These are phyloP conservation scores for Drosophila kurseongensis DNA, from an alignment of 1,140 invertebrate species.

Conservation along the genomic window DNA sequence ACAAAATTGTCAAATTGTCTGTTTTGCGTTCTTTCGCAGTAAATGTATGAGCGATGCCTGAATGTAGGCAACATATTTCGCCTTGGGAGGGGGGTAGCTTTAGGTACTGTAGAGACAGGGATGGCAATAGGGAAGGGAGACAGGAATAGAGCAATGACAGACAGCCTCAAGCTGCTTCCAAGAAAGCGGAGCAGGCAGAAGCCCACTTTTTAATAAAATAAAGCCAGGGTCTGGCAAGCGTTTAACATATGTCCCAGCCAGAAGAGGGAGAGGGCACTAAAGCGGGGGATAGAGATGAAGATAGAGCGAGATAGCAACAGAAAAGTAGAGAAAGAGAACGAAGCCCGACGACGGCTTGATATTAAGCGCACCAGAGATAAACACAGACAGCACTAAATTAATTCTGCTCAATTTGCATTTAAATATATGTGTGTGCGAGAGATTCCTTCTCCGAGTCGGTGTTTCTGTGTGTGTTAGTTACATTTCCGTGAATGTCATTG, in stretches of 20 bases:
- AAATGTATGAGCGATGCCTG: slow-evolving; percentile 54
- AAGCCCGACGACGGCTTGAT: slow-evolving; percentile 67
- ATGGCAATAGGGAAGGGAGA: neutral
- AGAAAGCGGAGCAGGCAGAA: slow-evolving; percentile 47
- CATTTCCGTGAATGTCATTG: slow-evolving; percentile 50
- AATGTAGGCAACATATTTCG: slow-evolving; percentile 66
- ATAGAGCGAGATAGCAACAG: neutral
- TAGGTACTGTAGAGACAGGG: neutral
- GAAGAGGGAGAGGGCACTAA: slow-evolving; percentile 9
- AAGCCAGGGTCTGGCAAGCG: slow-evolving; percentile 63
- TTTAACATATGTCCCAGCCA: slow-evolving; percentile 71
- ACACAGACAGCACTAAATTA: slow-evolving; percentile 81
- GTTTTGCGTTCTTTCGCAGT: slow-evolving; percentile 28
- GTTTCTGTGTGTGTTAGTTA: slow-evolving; percentile 62
- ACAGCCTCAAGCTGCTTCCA: slow-evolving; percentile 66
- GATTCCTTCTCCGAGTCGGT: slow-evolving; percentile 13
- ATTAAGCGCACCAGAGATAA: slow-evolving; percentile 78
- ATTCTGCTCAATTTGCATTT: slow-evolving; percentile 84
- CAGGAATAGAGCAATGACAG: slow-evolving; percentile 60
- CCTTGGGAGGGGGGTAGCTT: neutral
- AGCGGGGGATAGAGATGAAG: slow-evolving; percentile 2
- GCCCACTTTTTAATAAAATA: slow-evolving; percentile 76
- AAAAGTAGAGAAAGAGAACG: slow-evolving; percentile 12
- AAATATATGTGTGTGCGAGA: slow-evolving; percentile 64
- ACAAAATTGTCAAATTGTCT: slow-evolving; percentile 48